Evolutionary conservation across 2,113 vertebrate genomes (phyloP).

Genomic region (Dicentrarchus labrax): DNA sequence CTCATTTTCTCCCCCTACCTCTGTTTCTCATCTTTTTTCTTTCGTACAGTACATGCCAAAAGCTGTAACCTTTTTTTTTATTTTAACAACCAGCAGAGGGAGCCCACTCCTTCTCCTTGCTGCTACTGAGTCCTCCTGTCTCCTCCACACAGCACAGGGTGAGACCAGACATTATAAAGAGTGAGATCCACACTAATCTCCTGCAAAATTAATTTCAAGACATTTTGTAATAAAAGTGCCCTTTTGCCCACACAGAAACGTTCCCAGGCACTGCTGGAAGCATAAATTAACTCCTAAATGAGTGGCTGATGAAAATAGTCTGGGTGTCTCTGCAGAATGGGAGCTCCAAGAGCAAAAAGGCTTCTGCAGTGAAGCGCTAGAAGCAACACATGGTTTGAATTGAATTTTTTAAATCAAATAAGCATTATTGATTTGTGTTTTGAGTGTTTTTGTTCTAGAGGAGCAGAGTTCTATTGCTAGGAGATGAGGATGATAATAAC

Average conservation of each 20-base stretch:
- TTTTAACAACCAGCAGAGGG: slow-evolving; percentile 72
- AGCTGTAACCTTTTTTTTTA: not conserved
- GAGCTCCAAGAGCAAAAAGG: not conserved
- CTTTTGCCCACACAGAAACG: slow-evolving; percentile 64
- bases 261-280: slow-evolving; percentile 47
- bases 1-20: not conserved
- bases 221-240: slow-evolving; percentile 76
- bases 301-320: slow-evolving; percentile 65
- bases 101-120: slow-evolving; percentile 40
- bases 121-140: not conserved
- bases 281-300: slow-evolving; percentile 76
- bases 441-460: not conserved
- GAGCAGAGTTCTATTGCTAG: not conserved
- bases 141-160: slow-evolving; percentile 22
- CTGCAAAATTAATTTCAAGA: slow-evolving; percentile 75
- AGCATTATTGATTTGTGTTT: slow-evolving; percentile 8
- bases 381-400: slow-evolving; percentile 47
- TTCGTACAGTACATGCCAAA: not conserved
- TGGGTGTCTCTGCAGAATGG: slow-evolving; percentile 33
- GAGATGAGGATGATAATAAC: not conserved
- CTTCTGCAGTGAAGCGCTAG: slow-evolving; percentile 32
- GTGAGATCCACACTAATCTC: slow-evolving; percentile 65
- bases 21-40: not conserved
- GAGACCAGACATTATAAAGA: slow-evolving; percentile 60
- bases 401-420: slow-evolving; percentile 39